Percentiles rank a stretch among this genome's conserved stretches.
phyloP scores from a whole-genome alignment of 2,888 invertebrate genomes.

The Agrochola circellaris region DNA sequence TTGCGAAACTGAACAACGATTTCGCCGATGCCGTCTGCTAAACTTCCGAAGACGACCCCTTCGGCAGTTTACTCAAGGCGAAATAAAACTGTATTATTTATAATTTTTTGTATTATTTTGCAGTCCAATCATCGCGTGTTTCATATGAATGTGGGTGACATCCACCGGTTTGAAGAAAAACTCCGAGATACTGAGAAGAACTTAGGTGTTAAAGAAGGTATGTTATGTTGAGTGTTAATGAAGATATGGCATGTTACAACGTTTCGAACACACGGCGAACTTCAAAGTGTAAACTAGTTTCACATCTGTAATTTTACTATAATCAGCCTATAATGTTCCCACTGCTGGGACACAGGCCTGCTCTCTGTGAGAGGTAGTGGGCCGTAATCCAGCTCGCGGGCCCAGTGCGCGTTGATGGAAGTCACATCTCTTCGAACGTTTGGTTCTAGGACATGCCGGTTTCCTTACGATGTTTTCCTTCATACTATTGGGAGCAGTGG shows the following conservation, averaged over 20 bases:
- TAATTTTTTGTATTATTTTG: conserved; percentile 3
- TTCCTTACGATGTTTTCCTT: neutral
- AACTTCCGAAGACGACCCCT: no score
- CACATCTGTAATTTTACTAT: neutral
- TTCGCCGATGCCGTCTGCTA: no score
- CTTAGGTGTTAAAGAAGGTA: conserved; percentile 94
- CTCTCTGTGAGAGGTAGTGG: neutral
- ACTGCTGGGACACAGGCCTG: neutral
- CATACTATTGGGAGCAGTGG: neutral
- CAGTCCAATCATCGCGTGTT: conserved; percentile 92
- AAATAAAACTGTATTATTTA: neutral
- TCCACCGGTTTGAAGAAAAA: conserved; percentile 97
- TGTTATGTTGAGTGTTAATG: neutral
- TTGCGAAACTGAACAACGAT: neutral
- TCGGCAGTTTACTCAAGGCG: neutral
- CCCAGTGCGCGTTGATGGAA: neutral
- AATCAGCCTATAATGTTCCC: neutral
- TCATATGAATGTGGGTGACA: conserved; percentile 96
- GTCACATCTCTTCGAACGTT: neutral
- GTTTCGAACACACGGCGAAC: neutral
- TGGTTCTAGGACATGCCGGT: no score
- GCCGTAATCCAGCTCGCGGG: neutral
- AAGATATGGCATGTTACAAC: neutral
- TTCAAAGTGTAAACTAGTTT: neutral
- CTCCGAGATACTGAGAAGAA: conserved; percentile 95